A percentile compares a stretch with the other conserved stretches of the same genome.
phyloP scores from a whole-genome alignment of 2,797 vertebrate species.

The Manis crassicaudata region DNA sequence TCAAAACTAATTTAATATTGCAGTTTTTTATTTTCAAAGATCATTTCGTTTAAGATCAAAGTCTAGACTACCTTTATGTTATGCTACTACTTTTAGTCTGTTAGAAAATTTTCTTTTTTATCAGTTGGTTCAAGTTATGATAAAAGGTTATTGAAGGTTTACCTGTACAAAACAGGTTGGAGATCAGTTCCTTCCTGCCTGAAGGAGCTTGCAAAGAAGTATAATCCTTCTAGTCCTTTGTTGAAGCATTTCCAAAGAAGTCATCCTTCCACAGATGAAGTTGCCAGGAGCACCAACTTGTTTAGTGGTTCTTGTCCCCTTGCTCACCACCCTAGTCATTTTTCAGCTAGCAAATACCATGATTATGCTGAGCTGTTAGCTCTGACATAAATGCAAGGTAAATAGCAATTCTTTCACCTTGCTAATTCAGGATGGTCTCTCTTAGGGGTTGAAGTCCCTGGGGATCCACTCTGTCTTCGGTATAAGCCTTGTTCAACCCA shows the following conservation, averaged over 20 bases:
- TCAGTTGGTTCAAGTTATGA: neutral
- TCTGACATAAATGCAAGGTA: neutral
- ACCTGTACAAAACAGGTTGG: neutral
- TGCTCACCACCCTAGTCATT: neutral
- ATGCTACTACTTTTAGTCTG: neutral
- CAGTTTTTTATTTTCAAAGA: neutral
- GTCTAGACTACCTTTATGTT: neutral
- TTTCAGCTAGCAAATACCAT: neutral
- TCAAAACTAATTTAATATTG: neutral
- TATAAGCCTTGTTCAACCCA: neutral
- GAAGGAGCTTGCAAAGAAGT: neutral
- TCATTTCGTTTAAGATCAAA: neutral
- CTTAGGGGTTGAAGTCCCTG: neutral
- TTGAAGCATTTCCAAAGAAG: constrained; percentile 16
- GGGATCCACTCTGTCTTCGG: neutral
- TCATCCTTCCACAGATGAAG: neutral
- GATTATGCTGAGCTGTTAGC: neutral
- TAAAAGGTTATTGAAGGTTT: constrained; percentile 9
- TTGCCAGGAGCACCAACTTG: neutral
- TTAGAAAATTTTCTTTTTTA: constrained; percentile 41
- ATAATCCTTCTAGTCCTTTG: neutral
- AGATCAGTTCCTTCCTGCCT: neutral
- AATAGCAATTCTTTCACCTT: constrained; percentile 6
- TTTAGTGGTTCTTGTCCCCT: neutral
- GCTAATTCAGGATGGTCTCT: neutral